These are phyloP conservation scores for Catocala nupta DNA, from an alignment of 2,888 invertebrate species.

Conservation along the genomic window DNA sequence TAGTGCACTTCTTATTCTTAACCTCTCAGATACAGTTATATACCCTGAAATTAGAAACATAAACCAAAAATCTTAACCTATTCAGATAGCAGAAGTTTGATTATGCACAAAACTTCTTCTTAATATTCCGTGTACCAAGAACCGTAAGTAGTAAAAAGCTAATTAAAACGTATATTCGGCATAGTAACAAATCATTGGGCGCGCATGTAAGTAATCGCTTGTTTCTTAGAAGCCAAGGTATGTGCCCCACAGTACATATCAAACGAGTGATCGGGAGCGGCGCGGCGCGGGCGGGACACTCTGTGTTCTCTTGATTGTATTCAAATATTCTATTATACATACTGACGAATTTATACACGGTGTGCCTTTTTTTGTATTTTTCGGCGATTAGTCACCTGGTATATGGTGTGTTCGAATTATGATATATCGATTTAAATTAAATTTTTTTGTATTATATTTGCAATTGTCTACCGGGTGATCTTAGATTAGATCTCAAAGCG, in stretches of 20 bases:
- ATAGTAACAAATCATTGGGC: conserved; percentile 63
- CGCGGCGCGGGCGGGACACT: conserved; percentile 32
- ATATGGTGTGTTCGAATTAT: background rate
- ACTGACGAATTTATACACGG: conserved; percentile 47
- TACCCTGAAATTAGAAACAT: background rate
- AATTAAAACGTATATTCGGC: conserved; percentile 50
- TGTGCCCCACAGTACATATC: conserved; percentile 55
- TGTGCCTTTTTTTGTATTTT: conserved; percentile 35
- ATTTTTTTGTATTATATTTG: too few species aligned
- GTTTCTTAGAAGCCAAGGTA: conserved; percentile 64
- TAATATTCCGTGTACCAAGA: conserved; percentile 35
- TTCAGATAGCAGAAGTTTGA: too few species aligned
- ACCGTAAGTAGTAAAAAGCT: conserved; percentile 17
- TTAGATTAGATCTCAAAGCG: too few species aligned
- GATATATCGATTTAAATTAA: background rate
- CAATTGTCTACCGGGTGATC: too few species aligned
- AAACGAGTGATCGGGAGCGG: conserved; percentile 53
- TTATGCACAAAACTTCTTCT: background rate
- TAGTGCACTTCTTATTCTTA: too few species aligned
- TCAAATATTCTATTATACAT: conserved; percentile 58
- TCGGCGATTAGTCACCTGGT: conserved; percentile 5
- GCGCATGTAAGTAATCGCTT: conserved; percentile 60
- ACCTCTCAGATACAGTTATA: too few species aligned
- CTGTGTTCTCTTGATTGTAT: conserved; percentile 61
- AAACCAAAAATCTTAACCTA: background rate